Evolutionary conservation across 2,113 vertebrate species (phyloP).

Genomic region (Thinocorus orbignyianus): DNA sequence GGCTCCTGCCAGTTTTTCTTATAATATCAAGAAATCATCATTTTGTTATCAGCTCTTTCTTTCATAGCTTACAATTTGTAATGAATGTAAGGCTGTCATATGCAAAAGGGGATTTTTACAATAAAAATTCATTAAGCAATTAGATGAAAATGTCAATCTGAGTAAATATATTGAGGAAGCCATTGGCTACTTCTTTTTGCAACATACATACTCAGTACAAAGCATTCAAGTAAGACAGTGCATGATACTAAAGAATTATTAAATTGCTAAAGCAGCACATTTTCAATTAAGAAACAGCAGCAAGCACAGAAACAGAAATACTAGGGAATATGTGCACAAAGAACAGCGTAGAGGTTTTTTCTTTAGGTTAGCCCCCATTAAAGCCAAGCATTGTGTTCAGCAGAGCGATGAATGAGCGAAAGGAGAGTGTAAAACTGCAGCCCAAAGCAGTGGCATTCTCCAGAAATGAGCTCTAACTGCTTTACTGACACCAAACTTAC

Average conservation of each 20-base stretch:
- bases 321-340: neutral
- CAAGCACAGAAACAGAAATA: neutral
- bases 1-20: neutral
- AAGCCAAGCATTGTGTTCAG: neutral
- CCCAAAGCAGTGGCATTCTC: neutral
- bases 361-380: neutral
- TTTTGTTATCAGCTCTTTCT: neutral
- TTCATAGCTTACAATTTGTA: neutral
- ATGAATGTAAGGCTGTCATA: neutral
- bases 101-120: neutral
- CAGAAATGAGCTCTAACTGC: neutral
- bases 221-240: neutral
- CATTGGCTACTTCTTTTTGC: neutral
- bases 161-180: neutral
- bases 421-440: slow-evolving; percentile 24
- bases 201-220: neutral
- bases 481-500: slow-evolving; percentile 81
- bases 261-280: neutral
- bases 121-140: neutral
- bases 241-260: neutral
- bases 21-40: neutral
- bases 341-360: neutral
- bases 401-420: slow-evolving; percentile 11
- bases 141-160: neutral
- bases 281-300: neutral